Evolutionary conservation across 1,140 invertebrate genomes (phyloP), one percentile per base, ranked within the genome.

Genomic region (Penaeus chinensis): DNA sequence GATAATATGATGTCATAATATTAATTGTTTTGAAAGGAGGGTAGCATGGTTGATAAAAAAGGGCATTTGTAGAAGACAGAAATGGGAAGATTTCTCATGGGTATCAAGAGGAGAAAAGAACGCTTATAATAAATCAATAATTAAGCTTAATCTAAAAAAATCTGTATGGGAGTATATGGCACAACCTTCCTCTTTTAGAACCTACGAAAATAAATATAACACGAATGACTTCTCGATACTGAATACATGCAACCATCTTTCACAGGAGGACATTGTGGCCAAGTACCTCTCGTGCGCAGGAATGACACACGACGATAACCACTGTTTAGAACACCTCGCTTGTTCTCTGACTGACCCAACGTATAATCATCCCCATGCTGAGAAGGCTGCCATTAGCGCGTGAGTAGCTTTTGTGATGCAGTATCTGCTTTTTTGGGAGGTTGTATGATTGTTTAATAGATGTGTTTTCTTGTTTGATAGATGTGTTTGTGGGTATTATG

Each of bases 311-410:
- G 74, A 61, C 60, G 47, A 27, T n/a, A 85, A 85, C 69, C 84
- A 60, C 47, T 85, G 84, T 54, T 60, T 85, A 10, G 84, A 85
- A 22, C 84, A 85, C 24, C 74, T 85, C 8, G 71, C 84, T 18
- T 85, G 84, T 60, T 74, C 84, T 37, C 19, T 78, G 8, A 22
- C 66, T 20, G 84, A 85, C 74, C 37, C 47, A 18, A 78, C 74
- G 37, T 85, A 85, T 74, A 77, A 4, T 13, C 61, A 78, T 54
- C 19, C 22, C 27, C 54, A 24, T 24, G 42, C 32, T n/a, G 84
- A 85, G 74, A 66, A 74, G 19, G 74, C 84, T 18, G 78, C 84
- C 4, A 78, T 78, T 7, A 54, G 60, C 37, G 84, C 77, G 84
- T 85, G 10, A 78, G 84, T 74, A 19, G 10, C 16, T 2, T 54